Evolutionary conservation across 2,888 invertebrate species (phyloP), one percentile per base, ranked within the genome.

Genomic region (Caenorhabditis sp.): DNA sequence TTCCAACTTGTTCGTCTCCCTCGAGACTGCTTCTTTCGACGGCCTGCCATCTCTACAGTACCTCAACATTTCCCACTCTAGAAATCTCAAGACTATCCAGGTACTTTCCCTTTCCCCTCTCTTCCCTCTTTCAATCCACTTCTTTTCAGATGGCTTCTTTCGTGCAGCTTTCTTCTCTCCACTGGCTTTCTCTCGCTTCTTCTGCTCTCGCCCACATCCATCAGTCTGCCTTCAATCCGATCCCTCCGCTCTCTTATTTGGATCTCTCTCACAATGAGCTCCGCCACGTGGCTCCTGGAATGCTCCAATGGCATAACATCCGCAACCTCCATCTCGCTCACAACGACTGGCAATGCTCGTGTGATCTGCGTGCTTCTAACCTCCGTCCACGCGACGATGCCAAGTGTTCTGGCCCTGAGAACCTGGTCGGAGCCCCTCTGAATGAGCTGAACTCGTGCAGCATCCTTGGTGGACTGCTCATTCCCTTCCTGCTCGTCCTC

Each of bases 11-110:
- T 77, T 82, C 22, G 80, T 82, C 20, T 78, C 80, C 0, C 48
- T 82, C 26, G 82, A 82, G 43, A 82, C 82, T 13, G 82, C 82
- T n/a, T 79, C 80, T 13, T 82, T 82, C 30, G 82, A 82, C 48
- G 71, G 74, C 13, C 55, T 82, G 7, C 80, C 80, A 6, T 24
- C 66, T 15, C 73, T 82, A 1, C 63, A 79, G 39, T 74, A 68
- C 41, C 56, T 82, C 27, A 82, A 82, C 39, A 62, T 82, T 15
- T 79, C 80, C 5, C 37, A 59, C 27, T 82, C 80, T 1, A 58
- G 79, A 24, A 82, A 82, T 39, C 48, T 82, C 13, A 74, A 77
- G 26, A 62, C 77, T 1, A 78, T 82, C 39, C 82, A 82, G 48
- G 80, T 82, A 17, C 2, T 8, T 11, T 17, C 6, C 37, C 32